These are phyloP conservation scores for Collichthys lucidus DNA, from an alignment of 2,113 vertebrate species.

Conservation along the genomic window DNA sequence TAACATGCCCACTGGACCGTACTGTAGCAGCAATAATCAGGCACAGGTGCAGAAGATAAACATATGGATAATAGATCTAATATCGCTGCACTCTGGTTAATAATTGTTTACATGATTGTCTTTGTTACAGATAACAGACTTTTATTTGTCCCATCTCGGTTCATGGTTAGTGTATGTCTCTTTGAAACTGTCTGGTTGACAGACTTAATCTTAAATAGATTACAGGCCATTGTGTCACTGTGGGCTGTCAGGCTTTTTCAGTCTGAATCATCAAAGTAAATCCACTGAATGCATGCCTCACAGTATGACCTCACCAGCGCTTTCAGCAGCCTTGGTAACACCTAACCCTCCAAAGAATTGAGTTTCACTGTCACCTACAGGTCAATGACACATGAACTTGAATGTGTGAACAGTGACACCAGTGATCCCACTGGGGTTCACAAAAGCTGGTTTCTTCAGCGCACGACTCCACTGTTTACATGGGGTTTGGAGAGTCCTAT, in stretches of 20 bases:
- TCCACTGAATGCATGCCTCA: constrained; percentile 19
- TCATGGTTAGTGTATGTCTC: background rate
- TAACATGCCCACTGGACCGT: constrained; percentile 73
- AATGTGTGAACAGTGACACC: constrained; percentile 75
- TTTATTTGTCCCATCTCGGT: constrained; percentile 7
- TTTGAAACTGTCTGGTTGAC: constrained; percentile 26
- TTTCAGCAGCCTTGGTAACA: constrained; percentile 60
- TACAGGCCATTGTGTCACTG: constrained; percentile 19
- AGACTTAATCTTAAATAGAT: constrained; percentile 44
- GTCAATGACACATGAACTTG: constrained; percentile 67
- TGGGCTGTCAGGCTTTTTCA: constrained; percentile 27
- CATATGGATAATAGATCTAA: constrained; percentile 66
- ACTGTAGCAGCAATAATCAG: constrained; percentile 63
- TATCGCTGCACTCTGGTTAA: constrained; percentile 12
- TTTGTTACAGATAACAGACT: constrained; percentile 32
- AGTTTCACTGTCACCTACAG: constrained; percentile 48
- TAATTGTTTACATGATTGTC: constrained; percentile 56
- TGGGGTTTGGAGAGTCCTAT: background rate
- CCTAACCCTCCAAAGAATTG: constrained; percentile 48
- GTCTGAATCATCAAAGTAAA: constrained; percentile 45
- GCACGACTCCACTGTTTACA: constrained; percentile 16
- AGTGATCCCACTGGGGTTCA: constrained; percentile 43
- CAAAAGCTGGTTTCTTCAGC: constrained; percentile 24
- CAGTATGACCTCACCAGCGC: constrained; percentile 35
- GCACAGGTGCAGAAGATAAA: constrained; percentile 60